Percentiles rank a stretch among this genome's conserved stretches.
These are phyloP conservation scores for Phragmatobia fuliginosa DNA, from an alignment of 2,888 invertebrate species.

Conservation along the genomic window DNA sequence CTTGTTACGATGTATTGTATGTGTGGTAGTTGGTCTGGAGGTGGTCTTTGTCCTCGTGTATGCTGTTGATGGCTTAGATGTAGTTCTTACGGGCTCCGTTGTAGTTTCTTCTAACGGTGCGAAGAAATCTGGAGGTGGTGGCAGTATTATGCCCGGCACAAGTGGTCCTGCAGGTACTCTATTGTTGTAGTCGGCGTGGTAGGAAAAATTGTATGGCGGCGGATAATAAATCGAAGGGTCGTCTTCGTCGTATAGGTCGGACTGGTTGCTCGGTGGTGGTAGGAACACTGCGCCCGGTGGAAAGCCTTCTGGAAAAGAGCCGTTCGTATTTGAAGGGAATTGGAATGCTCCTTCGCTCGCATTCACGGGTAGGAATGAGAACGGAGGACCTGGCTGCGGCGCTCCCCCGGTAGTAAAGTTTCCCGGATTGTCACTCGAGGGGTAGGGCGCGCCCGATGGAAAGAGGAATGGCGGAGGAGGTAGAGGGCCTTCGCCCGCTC, in stretches of 20 bases:
- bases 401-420: slow-evolving; percentile 89
- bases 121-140: slow-evolving; percentile 96
- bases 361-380: slow-evolving; percentile 88
- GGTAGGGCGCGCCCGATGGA: slow-evolving; percentile 85
- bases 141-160: slow-evolving; percentile 95
- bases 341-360: slow-evolving; percentile 85
- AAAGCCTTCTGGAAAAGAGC: slow-evolving; percentile 86
- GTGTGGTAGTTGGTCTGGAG: slow-evolving; percentile 67
- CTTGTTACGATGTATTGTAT: slow-evolving; percentile 71
- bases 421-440: slow-evolving; percentile 88
- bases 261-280: slow-evolving; percentile 91
- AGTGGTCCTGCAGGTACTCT: slow-evolving; percentile 94
- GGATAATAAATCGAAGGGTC: slow-evolving; percentile 97
- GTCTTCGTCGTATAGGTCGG: slow-evolving; percentile 94
- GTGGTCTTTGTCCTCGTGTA: slow-evolving; percentile 73
- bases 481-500: slow-evolving; percentile 86
- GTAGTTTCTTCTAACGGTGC: slow-evolving; percentile 88
- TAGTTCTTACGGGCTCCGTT: slow-evolving; percentile 68
- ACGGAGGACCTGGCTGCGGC: slow-evolving; percentile 88
- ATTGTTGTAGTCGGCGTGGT: slow-evolving; percentile 91
- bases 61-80: slow-evolving; percentile 61
- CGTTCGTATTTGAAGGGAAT: slow-evolving; percentile 86
- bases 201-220: slow-evolving; percentile 95
- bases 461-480: slow-evolving; percentile 86
- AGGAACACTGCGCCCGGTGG: slow-evolving; percentile 86